Evolutionary conservation across 1,140 invertebrate species (phyloP).

Genomic region (Zaprionus gabonicus): DNA sequence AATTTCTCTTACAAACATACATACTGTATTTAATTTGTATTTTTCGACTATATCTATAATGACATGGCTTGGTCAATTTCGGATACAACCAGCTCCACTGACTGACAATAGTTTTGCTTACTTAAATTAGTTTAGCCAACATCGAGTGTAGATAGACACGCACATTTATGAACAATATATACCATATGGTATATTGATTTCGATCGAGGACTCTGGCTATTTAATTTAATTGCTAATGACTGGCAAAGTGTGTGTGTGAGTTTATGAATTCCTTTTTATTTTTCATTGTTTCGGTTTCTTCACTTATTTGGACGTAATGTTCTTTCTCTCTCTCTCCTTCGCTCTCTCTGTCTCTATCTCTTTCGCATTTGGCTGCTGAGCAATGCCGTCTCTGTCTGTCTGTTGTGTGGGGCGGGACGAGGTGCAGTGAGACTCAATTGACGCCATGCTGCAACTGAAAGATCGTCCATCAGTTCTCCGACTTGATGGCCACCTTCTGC

Average conservation of each 20-base stretch:
- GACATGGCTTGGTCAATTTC: constrained; percentile 57
- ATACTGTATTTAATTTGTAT: not conserved
- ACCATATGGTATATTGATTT: not conserved
- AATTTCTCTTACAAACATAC: not conserved
- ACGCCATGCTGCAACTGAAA: constrained; percentile 53
- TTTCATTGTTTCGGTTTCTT: not conserved
- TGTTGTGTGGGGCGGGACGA: too few relatives aligned
- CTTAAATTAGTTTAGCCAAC: constrained; percentile 27
- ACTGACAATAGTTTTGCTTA: constrained; percentile 25
- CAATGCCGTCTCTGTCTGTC: constrained; percentile 4
- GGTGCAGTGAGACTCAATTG: constrained; percentile 18
- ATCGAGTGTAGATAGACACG: constrained; percentile 16
- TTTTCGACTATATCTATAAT: constrained; percentile 27
- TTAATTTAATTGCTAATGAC: constrained; percentile 10
- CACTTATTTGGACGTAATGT: constrained; percentile 40
- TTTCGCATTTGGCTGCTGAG: not conserved
- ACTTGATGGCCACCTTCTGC: constrained; percentile 76
- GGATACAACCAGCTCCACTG: constrained; percentile 55
- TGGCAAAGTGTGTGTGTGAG: constrained; percentile 7
- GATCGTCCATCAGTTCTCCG: constrained; percentile 81
- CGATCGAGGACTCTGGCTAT: not conserved
- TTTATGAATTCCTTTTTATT: constrained; percentile 6
- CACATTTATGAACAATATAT: not conserved
- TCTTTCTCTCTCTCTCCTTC: constrained; percentile 7
- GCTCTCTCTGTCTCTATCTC: constrained; percentile 16